phyloP scores from a whole-genome alignment of 30 jellyfish, hydroid and myxozoan genomes.

The Hydractinia echinata region DNA sequence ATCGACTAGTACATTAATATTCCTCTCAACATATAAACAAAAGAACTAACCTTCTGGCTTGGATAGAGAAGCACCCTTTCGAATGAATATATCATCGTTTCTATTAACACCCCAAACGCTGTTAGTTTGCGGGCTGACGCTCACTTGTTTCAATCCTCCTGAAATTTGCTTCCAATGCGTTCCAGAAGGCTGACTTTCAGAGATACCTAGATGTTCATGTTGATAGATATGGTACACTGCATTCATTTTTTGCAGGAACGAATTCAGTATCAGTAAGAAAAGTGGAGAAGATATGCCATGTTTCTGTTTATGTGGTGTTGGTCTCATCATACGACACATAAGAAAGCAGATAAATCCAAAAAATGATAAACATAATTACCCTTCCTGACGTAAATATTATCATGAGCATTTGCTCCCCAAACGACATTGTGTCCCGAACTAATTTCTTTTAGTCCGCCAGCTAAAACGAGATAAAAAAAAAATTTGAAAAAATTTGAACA shows the following conservation, averaged over 20 bases:
- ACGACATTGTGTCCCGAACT: slow-evolving; percentile 1
- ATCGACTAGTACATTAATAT: no score
- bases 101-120: slow-evolving; percentile 8
- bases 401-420: slow-evolving; percentile 1
- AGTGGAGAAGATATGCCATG: background rate
- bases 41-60: background rate
- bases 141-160: background rate
- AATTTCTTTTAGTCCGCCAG: background rate
- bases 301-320: no score
- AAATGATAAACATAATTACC: background rate
- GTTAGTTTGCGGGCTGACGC: background rate
- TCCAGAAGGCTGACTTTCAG: background rate
- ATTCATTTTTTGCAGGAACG: background rate
- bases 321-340: no score
- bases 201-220: background rate
- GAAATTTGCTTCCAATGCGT: background rate
- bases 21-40: no score
- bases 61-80: slow-evolving; percentile 6
- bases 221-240: no score
- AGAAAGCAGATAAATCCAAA: background rate
- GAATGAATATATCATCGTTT: background rate
- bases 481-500: no score
- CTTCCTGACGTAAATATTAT: background rate
- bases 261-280: background rate
- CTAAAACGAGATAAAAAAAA: background rate